Conservation (phyloP, 2,113 vertebrate genomes). For the Acinonyx jubatus region DNA sequence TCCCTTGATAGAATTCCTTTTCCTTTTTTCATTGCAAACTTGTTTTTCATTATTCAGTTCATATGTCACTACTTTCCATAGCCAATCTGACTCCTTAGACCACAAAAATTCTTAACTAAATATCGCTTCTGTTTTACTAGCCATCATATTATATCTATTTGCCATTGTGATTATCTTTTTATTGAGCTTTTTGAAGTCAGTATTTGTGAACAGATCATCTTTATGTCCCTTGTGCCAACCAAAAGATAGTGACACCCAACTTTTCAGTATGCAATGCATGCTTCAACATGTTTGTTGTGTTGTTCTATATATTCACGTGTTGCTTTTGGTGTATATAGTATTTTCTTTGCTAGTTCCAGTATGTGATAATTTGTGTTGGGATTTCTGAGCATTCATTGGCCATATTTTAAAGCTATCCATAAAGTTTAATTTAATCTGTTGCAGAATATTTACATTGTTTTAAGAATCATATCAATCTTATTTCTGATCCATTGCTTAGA, state of each 20-base stretch:
- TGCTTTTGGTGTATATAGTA: fast-evolving
- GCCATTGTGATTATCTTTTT: background rate
- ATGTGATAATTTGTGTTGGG: background rate
- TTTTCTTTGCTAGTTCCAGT: background rate
- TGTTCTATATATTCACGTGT: fast-evolving
- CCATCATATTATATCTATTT: background rate
- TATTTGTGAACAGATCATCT: background rate
- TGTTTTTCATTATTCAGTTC: background rate
- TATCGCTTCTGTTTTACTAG: background rate
- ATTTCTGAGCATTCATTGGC: background rate
- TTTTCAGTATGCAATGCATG: fast-evolving
- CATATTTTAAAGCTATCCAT: background rate
- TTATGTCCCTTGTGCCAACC: background rate
- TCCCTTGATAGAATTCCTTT: background rate
- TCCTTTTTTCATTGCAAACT: background rate
- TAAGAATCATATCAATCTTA: background rate
- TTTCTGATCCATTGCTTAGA: background rate
- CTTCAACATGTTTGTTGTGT: fast-evolving
- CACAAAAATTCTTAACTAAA: too few species aligned
- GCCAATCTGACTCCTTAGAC: background rate
- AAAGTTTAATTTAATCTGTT: background rate
- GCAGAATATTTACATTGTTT: background rate
- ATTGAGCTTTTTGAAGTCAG: background rate
- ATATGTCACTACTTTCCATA: background rate
- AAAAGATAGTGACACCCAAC: background rate